Evolutionary conservation across 2,888 invertebrate species (phyloP).

Genomic region (Phengaris alcon): DNA sequence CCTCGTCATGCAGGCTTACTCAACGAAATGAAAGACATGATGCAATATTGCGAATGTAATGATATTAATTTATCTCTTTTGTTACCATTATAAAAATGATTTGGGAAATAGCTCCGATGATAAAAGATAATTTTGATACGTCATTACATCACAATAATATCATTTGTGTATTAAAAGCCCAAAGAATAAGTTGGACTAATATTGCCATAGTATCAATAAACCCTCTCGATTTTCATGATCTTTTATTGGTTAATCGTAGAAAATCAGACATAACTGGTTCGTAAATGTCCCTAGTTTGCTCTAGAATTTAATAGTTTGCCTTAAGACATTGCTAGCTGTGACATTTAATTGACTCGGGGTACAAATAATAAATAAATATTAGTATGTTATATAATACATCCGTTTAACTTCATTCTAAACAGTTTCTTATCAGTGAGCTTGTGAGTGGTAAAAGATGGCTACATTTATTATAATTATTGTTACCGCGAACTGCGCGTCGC

Average conservation of each 20-base stretch:
- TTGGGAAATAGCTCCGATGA: not conserved
- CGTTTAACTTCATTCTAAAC: no score
- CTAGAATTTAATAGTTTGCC: no score
- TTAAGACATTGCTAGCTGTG: no score
- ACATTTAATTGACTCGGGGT: no score
- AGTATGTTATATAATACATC: no score
- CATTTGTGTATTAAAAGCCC: not conserved
- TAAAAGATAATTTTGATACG: not conserved
- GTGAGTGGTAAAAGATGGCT: no score
- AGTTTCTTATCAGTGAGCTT: no score
- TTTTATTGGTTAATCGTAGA: no score
- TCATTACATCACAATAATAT: not conserved
- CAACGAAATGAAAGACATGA: not conserved
- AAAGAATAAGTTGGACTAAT: not conserved
- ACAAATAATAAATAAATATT: not conserved
- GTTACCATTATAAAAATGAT: not conserved
- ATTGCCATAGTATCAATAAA: not conserved
- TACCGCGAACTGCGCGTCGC: slow-evolving; percentile 83
- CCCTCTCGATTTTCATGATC: not conserved
- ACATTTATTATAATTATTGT: no score
- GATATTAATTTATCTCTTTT: not conserved
- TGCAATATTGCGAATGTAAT: not conserved
- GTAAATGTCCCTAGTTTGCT: no score
- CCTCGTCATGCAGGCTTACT: not conserved
- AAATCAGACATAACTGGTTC: no score